Conservation (phyloP, 2,113 vertebrate species). For the Osmerus mordax region DNA sequence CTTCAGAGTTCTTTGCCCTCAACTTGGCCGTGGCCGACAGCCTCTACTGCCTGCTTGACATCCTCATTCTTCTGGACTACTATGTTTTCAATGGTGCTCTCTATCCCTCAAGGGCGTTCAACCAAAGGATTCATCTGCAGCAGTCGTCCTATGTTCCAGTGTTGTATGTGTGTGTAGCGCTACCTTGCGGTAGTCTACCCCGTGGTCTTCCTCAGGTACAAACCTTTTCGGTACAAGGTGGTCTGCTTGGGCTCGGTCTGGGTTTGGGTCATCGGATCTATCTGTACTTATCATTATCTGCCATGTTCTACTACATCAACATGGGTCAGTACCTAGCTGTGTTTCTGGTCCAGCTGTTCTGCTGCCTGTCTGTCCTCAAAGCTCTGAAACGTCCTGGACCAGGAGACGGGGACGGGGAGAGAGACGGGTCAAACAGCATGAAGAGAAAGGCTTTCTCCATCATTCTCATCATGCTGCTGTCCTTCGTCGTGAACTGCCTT, state of each 20-base stretch:
- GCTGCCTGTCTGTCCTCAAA: conserved; percentile 1
- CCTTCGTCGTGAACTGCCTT: not conserved
- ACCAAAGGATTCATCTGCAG: not conserved
- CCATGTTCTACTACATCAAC: not conserved
- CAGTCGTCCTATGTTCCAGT: conserved; percentile 7
- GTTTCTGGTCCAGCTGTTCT: conserved; percentile 1
- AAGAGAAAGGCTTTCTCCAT: conserved; percentile 4
- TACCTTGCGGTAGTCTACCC: conserved; percentile 24
- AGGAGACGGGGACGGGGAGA: not conserved
- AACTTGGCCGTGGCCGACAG: not conserved
- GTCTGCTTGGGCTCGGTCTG: not conserved
- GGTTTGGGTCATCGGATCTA: not conserved
- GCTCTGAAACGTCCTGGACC: not conserved
- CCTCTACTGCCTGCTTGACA: not conserved
- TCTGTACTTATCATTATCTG: not conserved
- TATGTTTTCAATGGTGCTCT: not conserved
- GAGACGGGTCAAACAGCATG: not conserved
- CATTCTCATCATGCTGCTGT: not conserved
- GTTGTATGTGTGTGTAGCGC: conserved; percentile 16
- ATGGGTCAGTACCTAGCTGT: not conserved
- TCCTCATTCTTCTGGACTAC: not conserved
- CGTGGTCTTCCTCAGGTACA: conserved; percentile 14
- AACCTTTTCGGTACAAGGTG: conserved; percentile 6
- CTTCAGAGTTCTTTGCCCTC: not conserved
- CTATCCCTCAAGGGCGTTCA: not conserved